Percentiles rank a stretch among this genome's conserved stretches.
Conservation (phyloP, 2,888 invertebrate species). For the Synergus laeviventris region DNA sequence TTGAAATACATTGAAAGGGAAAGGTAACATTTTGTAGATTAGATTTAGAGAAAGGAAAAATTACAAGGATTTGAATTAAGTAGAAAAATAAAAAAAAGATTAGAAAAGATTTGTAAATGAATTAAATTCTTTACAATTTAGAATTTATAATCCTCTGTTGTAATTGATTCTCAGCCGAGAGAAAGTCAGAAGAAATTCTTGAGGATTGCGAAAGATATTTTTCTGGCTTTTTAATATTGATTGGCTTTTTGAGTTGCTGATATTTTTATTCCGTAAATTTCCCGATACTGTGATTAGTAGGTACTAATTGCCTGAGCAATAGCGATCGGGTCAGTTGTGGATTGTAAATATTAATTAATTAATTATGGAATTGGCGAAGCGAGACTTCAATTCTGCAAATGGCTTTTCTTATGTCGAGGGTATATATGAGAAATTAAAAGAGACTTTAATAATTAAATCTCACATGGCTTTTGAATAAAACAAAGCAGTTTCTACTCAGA, state of each 20-base stretch:
- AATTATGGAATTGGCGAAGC: not conserved
- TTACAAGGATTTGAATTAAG: not conserved
- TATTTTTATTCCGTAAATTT: not conserved
- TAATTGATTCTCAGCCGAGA: slow-evolving; percentile 17
- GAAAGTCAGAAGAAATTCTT: not conserved
- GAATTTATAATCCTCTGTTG: not conserved
- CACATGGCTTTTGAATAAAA: not conserved
- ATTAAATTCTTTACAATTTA: not conserved
- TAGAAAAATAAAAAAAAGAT: not conserved
- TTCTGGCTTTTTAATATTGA: not conserved
- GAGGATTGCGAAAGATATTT: not conserved
- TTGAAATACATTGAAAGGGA: not conserved
- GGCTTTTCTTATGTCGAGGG: not conserved
- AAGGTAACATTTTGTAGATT: slow-evolving; percentile 14
- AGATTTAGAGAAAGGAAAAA: not conserved
- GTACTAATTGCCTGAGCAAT: slow-evolving; percentile 12
- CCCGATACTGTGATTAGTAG: slow-evolving; percentile 32
- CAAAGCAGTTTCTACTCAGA: not conserved
- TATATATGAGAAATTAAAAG: not conserved
- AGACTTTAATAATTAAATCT: not conserved
- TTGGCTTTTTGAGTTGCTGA: slow-evolving; percentile 5
- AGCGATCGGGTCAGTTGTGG: slow-evolving; percentile 5
- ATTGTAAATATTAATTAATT: slow-evolving; percentile 31
- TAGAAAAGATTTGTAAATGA: not conserved
- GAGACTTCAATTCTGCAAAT: not conserved